A percentile compares a stretch with the other conserved stretches of the same genome.
Evolutionary conservation across 2,113 vertebrate genomes (phyloP).

Genomic region (Atlantisia rogersi): DNA sequence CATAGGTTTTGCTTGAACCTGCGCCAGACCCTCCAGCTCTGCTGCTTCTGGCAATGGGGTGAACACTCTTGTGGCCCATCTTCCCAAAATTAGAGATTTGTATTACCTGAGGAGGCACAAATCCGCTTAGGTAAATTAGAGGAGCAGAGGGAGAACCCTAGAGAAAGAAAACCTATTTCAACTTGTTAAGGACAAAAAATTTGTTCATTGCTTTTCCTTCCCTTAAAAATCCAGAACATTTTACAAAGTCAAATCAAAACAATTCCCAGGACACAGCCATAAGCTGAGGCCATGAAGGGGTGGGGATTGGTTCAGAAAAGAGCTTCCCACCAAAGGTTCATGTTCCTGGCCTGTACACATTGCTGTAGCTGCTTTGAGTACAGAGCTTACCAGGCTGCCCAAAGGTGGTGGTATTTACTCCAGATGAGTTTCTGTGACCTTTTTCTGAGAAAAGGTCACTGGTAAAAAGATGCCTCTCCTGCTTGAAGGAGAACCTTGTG

Average conservation of each 20-base stretch:
- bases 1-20: neutral
- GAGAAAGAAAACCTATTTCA: neutral
- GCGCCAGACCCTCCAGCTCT: neutral
- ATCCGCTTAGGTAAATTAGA: neutral
- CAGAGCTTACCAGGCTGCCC: neutral
- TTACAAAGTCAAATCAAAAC: neutral
- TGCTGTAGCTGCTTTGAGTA: neutral
- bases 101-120: neutral
- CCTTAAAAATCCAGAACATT: neutral
- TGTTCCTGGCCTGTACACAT: neutral
- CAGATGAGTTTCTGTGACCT: neutral
- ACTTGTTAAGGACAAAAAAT: neutral
- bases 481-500: neutral
- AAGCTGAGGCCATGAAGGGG: neutral
- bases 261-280: neutral
- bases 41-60: neutral
- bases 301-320: neutral
- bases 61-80: neutral
- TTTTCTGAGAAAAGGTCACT: neutral
- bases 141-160: accelerated
- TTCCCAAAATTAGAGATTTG: neutral
- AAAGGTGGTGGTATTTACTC: neutral
- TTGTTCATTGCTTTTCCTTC: neutral
- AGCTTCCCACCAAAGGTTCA: neutral
- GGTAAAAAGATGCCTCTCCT: neutral